Conservation (phyloP, 2,797 vertebrate genomes). For the Parotocinclus haroldoi region DNA sequence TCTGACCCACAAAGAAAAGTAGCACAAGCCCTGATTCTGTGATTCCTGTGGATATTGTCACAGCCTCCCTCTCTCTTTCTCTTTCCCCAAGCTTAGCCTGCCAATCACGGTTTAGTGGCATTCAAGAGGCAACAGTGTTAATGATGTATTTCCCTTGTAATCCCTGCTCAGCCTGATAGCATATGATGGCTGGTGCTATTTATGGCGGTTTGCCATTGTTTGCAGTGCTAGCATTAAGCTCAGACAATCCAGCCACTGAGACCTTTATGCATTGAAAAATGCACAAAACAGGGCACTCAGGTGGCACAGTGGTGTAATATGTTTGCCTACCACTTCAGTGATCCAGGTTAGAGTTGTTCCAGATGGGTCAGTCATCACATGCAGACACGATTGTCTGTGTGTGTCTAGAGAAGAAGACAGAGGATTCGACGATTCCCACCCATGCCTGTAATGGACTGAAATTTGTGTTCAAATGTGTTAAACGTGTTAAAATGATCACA, state of each 20-base stretch:
- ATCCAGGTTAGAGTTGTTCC: no score
- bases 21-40: constrained; percentile 58
- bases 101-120: constrained; percentile 69
- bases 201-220: constrained; percentile 71
- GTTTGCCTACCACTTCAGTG: no score
- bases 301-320: no score
- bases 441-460: no score
- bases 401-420: no score
- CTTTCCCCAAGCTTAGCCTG: constrained; percentile 58
- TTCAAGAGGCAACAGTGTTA: constrained; percentile 71
- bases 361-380: no score
- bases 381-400: no score
- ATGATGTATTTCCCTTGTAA: constrained; percentile 76
- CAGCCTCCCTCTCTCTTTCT: constrained; percentile 53
- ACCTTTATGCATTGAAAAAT: constrained; percentile 15
- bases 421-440: no score
- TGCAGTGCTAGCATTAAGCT: constrained; percentile 69
- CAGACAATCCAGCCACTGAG: constrained; percentile 63
- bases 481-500: no score
- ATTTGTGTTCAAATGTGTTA: no score
- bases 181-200: constrained; percentile 64
- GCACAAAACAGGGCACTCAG: no score
- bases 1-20: constrained; percentile 46
- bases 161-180: constrained; percentile 69
- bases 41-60: constrained; percentile 50